Evolutionary conservation across 2,113 vertebrate species (phyloP), one percentile per base, ranked within the genome.

Genomic region (Malurus cyaneus): DNA sequence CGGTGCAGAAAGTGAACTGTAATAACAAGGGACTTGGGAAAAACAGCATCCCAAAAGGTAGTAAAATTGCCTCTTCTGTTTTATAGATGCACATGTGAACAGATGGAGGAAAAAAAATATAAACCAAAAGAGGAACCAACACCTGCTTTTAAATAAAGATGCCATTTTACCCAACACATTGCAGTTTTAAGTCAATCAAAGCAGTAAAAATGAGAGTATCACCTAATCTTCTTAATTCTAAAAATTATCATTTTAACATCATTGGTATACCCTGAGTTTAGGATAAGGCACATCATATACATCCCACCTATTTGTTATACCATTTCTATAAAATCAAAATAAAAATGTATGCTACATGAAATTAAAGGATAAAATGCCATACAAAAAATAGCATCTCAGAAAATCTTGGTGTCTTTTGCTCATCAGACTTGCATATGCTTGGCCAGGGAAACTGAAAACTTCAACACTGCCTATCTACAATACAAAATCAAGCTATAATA

Each of bases 371-470:
- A 29, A 73, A 80, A 52, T 0, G 3, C 12, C 14, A 26, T 20
- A 82, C 26, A 60, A 76, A 79, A 32, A 26, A 62, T 8, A 59
- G 32, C 34, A 42, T 17, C 56, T 50, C 28, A 53, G 44, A 92
- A 74, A 83, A 49, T 15, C 24, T 36, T 17, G 4, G 18, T 14
- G 18, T 4, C 46, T 77, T n/a, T 31, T 31, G 13, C 60, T 49
- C 3, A 53, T 39, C 34, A 65, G 72, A 84, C 56, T 67, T 0
- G 0, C 0, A 4, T 7, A 4, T 2, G 7, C n/a, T 64, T 12
- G 39, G 19, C 26, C 57, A 91, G 23, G 46, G 28, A 84, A 66
- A 18, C 12, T 29, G 28, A 66, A 47, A 77, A 69, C 8, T 25
- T 42, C 5, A 10, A 7, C 6, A 1, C 0, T 42, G 18, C 25